These are phyloP conservation scores for Glyptemys insculpta DNA, from an alignment of 2,797 vertebrate species.

Conservation along the genomic window DNA sequence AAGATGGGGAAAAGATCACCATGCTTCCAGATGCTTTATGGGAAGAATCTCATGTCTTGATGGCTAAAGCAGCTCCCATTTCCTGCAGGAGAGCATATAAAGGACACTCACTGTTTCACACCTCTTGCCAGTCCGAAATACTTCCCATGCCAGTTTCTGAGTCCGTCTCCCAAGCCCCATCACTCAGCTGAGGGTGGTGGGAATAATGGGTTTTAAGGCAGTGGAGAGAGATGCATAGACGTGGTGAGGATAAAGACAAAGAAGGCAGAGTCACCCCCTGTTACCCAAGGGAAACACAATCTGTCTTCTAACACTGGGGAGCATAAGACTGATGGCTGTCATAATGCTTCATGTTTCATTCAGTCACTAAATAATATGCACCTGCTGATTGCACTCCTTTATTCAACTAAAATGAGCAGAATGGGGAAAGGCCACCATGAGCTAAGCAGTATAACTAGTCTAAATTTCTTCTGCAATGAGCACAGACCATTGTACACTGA, in stretches of 20 bases:
- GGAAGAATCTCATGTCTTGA: neutral
- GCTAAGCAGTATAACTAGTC: neutral
- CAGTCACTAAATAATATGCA: neutral
- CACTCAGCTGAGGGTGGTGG: neutral
- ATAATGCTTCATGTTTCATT: neutral
- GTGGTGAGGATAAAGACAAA: neutral
- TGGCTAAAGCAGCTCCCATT: neutral
- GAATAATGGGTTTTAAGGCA: neutral
- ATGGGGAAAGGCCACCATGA: neutral
- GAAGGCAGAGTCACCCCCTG: neutral
- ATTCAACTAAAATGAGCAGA: conserved; percentile 3
- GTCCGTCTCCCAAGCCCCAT: neutral
- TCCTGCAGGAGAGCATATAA: neutral
- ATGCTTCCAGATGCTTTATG: neutral
- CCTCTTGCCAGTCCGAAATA: neutral
- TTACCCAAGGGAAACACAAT: accelerated
- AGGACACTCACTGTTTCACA: neutral
- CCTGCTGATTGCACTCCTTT: neutral
- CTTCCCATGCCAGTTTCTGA: neutral
- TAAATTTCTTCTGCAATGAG: neutral
- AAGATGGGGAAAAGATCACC: neutral
- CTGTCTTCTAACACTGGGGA: neutral
- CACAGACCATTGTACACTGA: neutral
- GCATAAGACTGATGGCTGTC: neutral
- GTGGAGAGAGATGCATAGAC: neutral